These are phyloP conservation scores for Allacma fusca DNA, from an alignment of 2,888 invertebrate genomes.

Conservation along the genomic window DNA sequence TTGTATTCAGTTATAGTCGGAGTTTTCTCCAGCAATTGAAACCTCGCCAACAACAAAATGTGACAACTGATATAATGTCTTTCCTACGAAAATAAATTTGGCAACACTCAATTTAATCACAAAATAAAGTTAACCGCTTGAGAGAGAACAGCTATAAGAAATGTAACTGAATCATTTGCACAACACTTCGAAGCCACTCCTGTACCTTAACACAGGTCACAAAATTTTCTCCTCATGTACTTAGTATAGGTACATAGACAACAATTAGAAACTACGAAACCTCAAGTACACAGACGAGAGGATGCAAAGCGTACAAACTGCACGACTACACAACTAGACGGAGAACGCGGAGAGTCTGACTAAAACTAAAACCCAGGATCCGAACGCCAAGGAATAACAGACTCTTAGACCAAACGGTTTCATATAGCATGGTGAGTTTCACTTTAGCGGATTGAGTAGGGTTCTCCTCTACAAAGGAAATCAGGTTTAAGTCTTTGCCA, in stretches of 20 bases:
- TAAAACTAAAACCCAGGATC: background rate
- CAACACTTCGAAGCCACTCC: background rate
- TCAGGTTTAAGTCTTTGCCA: conserved; percentile 38
- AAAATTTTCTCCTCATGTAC: too few relatives aligned
- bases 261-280: too few relatives aligned
- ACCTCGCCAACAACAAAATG: background rate
- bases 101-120: too few relatives aligned
- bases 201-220: too few relatives aligned
- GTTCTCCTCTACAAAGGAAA: conserved; percentile 32
- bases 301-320: too few relatives aligned
- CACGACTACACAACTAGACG: background rate
- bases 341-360: conserved; percentile 9
- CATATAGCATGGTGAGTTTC: background rate
- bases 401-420: background rate
- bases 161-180: background rate
- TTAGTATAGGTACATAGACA: too few relatives aligned
- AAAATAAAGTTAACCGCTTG: background rate
- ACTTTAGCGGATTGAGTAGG: background rate
- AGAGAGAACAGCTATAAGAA: background rate
- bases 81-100: too few relatives aligned
- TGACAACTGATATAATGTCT: background rate
- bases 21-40: background rate
- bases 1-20: background rate
- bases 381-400: background rate
- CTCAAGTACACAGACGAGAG: too few relatives aligned